Evolutionary conservation across 2,888 invertebrate genomes (phyloP), one percentile per base, ranked within the genome.

Genomic region (Miltochrista miniata): DNA sequence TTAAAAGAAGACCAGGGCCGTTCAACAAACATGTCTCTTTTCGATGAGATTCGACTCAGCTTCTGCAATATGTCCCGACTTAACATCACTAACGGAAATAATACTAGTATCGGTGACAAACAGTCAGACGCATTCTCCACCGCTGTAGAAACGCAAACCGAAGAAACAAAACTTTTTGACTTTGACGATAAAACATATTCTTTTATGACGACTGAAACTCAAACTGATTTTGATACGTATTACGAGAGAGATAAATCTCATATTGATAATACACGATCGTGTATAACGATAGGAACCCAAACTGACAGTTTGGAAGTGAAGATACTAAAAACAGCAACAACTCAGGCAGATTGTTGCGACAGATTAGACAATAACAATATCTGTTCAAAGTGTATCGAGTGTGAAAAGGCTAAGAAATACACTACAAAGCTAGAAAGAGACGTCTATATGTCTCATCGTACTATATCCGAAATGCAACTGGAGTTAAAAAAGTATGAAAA

Each of bases 1-100:
- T 64, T 90, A 7, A 79, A 73, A 56, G 89, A 87, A 45, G 87
- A 87, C 48, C 82, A 82, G 4, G 90, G 89, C 0, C 78, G 90
- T 1, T 51, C 70, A 2, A 88, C 90, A 0, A 89, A 90, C 65
- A 64, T 90, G 57, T 90, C 90, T 0, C 64, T 91, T 0, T 90
- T 84, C 56, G 90, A 91, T 66, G 90, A 91, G 69, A 86, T 91
- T 56, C 72, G 89, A 15, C 77, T 83, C 36, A 90, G 90, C 66
- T 81, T 88, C 65, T 75, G 76, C 56, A 85, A 81, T 56, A 62
- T 75, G 48, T 81, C 87, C n/a, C 71, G 75, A 41, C 65, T 64
- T 36, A 79, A 75, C 34, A 31, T 31, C 31, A 48, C 68, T 3
- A 68, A 70, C 5, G 78, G 72, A 1, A 31, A 60, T 0, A 76